Evolutionary conservation across 2,113 vertebrate species (phyloP).

Genomic region (Cyphomyrus plagiostoma): DNA sequence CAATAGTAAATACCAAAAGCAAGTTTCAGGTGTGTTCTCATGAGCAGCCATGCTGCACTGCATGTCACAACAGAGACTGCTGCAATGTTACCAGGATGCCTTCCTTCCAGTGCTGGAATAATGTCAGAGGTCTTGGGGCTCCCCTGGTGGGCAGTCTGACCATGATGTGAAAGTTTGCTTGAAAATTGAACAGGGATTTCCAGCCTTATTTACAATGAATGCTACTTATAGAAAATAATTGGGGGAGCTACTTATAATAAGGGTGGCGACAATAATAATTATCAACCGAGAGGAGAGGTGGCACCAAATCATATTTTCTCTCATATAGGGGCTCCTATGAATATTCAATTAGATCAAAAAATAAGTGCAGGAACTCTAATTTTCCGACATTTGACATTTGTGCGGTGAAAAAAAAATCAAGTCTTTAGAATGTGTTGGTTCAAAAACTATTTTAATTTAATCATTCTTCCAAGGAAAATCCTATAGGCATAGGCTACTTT

Average conservation of each 20-base stretch:
- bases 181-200: not conserved
- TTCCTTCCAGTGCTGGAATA: not conserved
- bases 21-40: not conserved
- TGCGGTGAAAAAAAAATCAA: too few relatives aligned
- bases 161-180: not conserved
- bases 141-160: not conserved
- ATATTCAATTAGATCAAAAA: not conserved
- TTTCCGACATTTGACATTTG: too few relatives aligned
- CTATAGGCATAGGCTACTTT: too few relatives aligned
- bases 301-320: not conserved
- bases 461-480: too few relatives aligned
- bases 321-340: not conserved
- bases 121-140: not conserved
- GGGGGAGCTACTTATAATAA: not conserved
- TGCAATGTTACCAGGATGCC: not conserved
- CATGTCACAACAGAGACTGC: not conserved
- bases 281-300: not conserved
- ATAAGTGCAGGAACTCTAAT: too few relatives aligned
- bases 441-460: too few relatives aligned
- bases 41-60: not conserved
- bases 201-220: not conserved
- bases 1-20: not conserved
- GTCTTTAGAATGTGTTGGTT: too few relatives aligned
- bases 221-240: not conserved
- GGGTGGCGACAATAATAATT: not conserved